These are phyloP conservation scores for Drosophila bunnanda DNA, from an alignment of 2,888 invertebrate species.

Conservation along the genomic window DNA sequence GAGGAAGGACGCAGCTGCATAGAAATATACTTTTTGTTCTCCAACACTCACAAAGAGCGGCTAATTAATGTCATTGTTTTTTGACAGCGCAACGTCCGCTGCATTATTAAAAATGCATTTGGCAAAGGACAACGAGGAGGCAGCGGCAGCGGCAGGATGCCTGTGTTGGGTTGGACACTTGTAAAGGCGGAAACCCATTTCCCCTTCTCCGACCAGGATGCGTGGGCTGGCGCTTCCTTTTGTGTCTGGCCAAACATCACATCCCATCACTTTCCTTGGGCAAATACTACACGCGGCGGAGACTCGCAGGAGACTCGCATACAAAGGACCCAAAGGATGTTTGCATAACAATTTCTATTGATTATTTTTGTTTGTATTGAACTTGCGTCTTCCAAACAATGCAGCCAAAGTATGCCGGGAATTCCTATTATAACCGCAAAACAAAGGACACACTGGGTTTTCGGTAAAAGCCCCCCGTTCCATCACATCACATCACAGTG, in stretches of 20 bases:
- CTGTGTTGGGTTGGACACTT: slow-evolving; percentile 15
- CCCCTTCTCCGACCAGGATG: background rate
- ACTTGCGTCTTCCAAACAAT: slow-evolving; percentile 43
- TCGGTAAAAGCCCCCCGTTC: slow-evolving; percentile 34
- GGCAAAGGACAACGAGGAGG: slow-evolving; percentile 6
- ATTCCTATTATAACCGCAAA: slow-evolving; percentile 62
- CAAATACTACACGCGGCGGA: slow-evolving; percentile 56
- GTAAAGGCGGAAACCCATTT: slow-evolving; percentile 18
- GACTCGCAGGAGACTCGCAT: slow-evolving; percentile 27
- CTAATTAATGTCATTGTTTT: slow-evolving; percentile 80
- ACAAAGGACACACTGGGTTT: slow-evolving; percentile 58
- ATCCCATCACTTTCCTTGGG: slow-evolving; percentile 65
- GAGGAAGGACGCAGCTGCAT: slow-evolving; percentile 57
- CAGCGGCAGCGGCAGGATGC: slow-evolving; percentile 16
- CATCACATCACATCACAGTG: background rate
- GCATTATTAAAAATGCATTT: slow-evolving; percentile 72
- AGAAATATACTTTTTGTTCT: slow-evolving; percentile 59
- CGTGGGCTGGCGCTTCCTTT: slow-evolving; percentile 5
- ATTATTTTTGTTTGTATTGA: slow-evolving; percentile 70
- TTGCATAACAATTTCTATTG: slow-evolving; percentile 77
- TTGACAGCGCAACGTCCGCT: slow-evolving; percentile 60
- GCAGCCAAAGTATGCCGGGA: slow-evolving; percentile 61
- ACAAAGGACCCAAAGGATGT: slow-evolving; percentile 65
- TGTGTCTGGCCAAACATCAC: slow-evolving; percentile 38
- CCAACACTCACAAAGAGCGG: slow-evolving; percentile 61